Base-by-base conservation (phyloP, 2,888 invertebrate genomes). In the Petrolisthes cinctipes region DNA sequence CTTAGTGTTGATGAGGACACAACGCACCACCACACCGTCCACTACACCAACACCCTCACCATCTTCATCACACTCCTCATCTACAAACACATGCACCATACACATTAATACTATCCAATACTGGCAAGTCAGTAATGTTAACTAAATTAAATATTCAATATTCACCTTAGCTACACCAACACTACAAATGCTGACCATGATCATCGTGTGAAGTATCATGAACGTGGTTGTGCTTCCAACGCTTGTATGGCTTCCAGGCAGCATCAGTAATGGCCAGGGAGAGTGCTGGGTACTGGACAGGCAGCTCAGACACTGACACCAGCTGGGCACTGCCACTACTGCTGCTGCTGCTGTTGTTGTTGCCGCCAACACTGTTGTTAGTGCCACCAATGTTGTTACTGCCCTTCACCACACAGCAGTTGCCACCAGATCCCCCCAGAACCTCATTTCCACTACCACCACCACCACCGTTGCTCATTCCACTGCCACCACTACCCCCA, bases 231-330 rank as follows among this genome's bases (percentile, higher is more conserved):
- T 89, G 89, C 71, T 90, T 92, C 79, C 92, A 91, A 78, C 92
- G 86, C 81, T 90, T 89, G 81, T 90, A 90, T 11, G 88, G 82
- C 82, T 88, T 90, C 90, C 89, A 89, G 5, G 85, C 95, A 0
- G 97, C 97, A 92, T 97, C 96, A 3, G 96, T 95, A 91, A 98
- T 96, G 87, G 97, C 96, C 92, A 97, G 97, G 92, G 97, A 97
- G 80, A 99, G 93, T 91, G 98, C 96, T 0, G 98, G 96, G 91
- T 96, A 96, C 0, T 97, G 97, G 82, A 98, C 93, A 81, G 96
- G 94, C 92, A 98, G 97, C 93, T 98, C 97, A 0, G 97, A 95
- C 86, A 98, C 94, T 7, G 93, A 89, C n/a, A 89, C 85, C 56
- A 91, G 78, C 51, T 89, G 82, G 9, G 87, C 89, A 83, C 78